These are phyloP conservation scores for Sphecodes monilicornis DNA, from an alignment of 2,888 invertebrate species.

Conservation along the genomic window DNA sequence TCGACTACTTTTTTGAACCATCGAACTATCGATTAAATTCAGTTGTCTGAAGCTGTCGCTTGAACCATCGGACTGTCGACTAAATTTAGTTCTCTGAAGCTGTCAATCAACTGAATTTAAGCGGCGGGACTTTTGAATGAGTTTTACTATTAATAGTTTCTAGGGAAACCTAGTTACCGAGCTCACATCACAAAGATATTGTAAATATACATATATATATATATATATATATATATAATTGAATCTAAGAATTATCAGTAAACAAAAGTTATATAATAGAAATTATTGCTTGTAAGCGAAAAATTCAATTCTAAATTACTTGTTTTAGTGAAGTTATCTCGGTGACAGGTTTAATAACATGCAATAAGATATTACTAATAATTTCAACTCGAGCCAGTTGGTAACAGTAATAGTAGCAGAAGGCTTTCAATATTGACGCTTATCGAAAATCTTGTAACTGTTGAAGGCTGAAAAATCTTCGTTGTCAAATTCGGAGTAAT, in stretches of 20 bases:
- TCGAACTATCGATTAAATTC: too few species aligned
- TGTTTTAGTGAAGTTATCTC: conserved; percentile 20
- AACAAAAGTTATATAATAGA: neutral
- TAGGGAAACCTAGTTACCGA: neutral
- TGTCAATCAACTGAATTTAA: too few species aligned
- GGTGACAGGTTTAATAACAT: conserved; percentile 23
- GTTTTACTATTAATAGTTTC: too few species aligned
- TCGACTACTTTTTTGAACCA: too few species aligned
- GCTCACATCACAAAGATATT: neutral
- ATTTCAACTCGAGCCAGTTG: conserved; percentile 50
- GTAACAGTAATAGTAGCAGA: conserved; percentile 67
- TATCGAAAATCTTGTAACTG: conserved; percentile 41
- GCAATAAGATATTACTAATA: conserved; percentile 47
- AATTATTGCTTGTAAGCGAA: neutral
- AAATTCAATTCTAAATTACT: neutral
- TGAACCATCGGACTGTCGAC: too few species aligned
- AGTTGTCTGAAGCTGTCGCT: too few species aligned
- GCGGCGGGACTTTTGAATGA: too few species aligned
- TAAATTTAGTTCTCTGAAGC: too few species aligned
- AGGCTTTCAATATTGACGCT: conserved; percentile 73
- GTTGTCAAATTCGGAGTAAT: conserved; percentile 39
- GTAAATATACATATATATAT: neutral
- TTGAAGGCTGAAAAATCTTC: conserved; percentile 34
- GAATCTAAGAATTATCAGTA: neutral
- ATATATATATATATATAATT: neutral